Base-by-base conservation (phyloP, 2,113 vertebrate species). In the Dasyornis broadbenti region DNA sequence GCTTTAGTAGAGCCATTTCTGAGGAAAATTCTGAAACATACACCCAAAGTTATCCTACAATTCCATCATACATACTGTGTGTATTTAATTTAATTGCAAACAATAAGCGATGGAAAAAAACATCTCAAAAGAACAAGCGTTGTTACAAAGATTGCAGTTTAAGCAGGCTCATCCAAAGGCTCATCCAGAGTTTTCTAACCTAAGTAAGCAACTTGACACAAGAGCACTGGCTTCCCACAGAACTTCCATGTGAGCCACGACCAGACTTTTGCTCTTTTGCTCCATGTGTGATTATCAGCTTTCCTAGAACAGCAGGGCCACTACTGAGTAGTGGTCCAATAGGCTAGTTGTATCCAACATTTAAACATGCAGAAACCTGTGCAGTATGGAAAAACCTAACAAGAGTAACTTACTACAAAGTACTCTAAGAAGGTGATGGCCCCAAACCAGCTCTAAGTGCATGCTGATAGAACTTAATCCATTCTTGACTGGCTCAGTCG, bases 71-170 rank as follows among this genome's bases (percentile, higher is more conserved):
- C 16, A 28, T 20, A 49, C 31, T 23, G 15, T 10, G 35, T 4
- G 4, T 13, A 33, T 50, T 68, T 79, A 8, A 68, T 82, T 88
- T 27, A 75, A 60, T 13, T 64, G 19, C 60, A 79, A 72, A n/a
- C 37, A 63, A 50, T 15, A 64, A 20, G 52, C 19, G 52, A 78
- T 68, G 20, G 37, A 89, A 86, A 50, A 53, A 80, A 65, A 39
- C 12, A 13, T 42, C 45, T 49, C 7, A 14, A n/a, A 89, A 83
- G 54, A 87, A 37, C 13, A 82, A 54, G 22, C 30, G 68, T 7
- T 4, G 1, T 39, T n/a, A 69, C 1, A 5, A 64, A 72, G 19
- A 47, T 0, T 21, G 47, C n/a, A 82, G 33, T 3, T 56, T 56
- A 47, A 83, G 72, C 68, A 50, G 21, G 18, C 35, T 53, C 35